Evolutionary conservation across 2,888 invertebrate species (phyloP), one percentile per base, ranked within the genome.

Genomic region (Spicauda simplicius): DNA sequence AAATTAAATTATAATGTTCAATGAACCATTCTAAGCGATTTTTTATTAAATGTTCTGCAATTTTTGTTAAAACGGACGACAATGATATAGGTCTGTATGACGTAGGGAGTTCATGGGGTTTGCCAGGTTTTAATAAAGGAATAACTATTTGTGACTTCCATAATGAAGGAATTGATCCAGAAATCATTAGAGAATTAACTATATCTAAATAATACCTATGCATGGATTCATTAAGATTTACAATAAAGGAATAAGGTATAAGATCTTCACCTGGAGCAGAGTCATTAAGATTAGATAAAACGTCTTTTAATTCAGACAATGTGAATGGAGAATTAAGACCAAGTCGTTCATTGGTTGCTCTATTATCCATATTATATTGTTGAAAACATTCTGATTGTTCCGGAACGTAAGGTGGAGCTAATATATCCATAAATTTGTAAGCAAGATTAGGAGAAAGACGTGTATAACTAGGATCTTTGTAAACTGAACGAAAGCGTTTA

Each of bases 401-500:
- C 10, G 41, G 41, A 12, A 14, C 41, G 14, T 41, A 41, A 41
- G 41, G 41, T 14, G 41, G 41, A 41, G 41, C 41, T 14, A 41
- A 41, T 14, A 41, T 41, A 41, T 41, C 41, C 41, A 41, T 41
- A 41, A 41, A 41, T 2, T 41, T 10, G 14, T 8, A 14, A 41
- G 14, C 12, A 1, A 41, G 14, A 14, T 4, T 41, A 41, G 41
- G 5, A 14, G 12, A 14, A 41, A 41, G 41, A 41, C 12, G 14
- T 14, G 12, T 2, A 5, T 41, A 14, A 41, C 1, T 14, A 41
- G 41, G 14, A 14, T 41, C 41, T 41, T 14, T 41, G 14, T 41
- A 41, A 4, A 41, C 41, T 12, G 41, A 59, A 14, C 58, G 41
- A 19, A 48, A 59, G 14, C 58, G 37, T n/a, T 48, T 41, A 41